Conservation (phyloP, 2,888 invertebrate genomes). For the Phlogophora meticulosa region DNA sequence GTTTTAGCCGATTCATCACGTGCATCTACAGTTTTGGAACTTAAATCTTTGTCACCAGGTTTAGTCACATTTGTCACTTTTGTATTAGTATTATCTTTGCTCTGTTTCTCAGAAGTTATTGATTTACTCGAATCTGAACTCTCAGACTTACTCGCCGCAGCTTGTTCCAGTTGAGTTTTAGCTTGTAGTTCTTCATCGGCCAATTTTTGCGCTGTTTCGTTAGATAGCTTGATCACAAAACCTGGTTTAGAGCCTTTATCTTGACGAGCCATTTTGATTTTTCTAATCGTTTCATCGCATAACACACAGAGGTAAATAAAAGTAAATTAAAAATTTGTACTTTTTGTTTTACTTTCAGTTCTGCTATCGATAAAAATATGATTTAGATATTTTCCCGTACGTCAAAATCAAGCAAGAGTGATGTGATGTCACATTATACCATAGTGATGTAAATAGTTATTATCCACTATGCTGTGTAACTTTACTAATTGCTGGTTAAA, state of each 20-base stretch:
- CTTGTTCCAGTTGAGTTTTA: constrained; percentile 57
- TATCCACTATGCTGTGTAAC: too few relatives aligned
- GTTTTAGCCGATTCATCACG: constrained; percentile 9
- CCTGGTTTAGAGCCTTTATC: constrained; percentile 81
- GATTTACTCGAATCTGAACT: constrained; percentile 20
- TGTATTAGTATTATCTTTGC: constrained; percentile 12
- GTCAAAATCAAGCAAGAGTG: constrained; percentile 1
- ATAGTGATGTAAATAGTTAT: too few relatives aligned
- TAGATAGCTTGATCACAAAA: constrained; percentile 87
- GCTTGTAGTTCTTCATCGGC: constrained; percentile 79
- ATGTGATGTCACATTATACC: constrained; percentile 24
- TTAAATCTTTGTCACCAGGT: constrained; percentile 20
- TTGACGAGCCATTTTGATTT: constrained; percentile 75
- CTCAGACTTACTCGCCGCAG: constrained; percentile 34
- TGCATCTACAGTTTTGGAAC: constrained; percentile 10
- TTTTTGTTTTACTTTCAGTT: constrained; percentile 10
- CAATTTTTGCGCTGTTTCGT: constrained; percentile 87
- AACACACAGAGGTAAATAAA: constrained; percentile 3
- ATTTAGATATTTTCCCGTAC: constrained; percentile 46
- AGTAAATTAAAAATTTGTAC: constrained; percentile 28
- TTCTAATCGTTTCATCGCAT: constrained; percentile 28
- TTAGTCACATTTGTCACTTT: constrained; percentile 27
- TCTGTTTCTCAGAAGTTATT: constrained; percentile 16
- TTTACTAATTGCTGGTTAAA: too few relatives aligned
- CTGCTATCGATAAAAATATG: constrained; percentile 22